Percentiles rank a stretch among this genome's conserved stretches.
Conservation (phyloP, 2,797 vertebrate species). For the Esox lucius region DNA sequence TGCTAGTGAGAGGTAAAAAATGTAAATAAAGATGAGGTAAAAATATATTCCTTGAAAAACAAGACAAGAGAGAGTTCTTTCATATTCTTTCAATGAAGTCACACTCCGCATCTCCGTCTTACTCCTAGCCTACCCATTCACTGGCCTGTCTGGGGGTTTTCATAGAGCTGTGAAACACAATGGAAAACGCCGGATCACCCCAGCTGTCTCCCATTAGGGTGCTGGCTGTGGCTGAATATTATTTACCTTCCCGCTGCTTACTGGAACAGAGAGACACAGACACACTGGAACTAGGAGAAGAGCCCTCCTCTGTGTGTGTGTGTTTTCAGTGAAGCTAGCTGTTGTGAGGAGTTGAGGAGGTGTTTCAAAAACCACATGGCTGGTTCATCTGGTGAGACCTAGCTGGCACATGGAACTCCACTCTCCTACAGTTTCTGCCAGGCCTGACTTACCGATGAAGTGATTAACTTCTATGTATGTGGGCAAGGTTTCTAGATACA, state of each 20-base stretch:
- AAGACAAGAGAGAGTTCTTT: slow-evolving; percentile 22
- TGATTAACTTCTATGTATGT: neutral
- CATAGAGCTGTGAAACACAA: slow-evolving; percentile 64
- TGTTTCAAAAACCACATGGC: slow-evolving; percentile 7
- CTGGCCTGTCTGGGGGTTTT: slow-evolving; percentile 31
- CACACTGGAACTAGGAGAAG: neutral
- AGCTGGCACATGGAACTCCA: neutral
- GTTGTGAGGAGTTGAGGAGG: neutral
- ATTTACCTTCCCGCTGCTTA: slow-evolving; percentile 53
- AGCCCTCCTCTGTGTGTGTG: slow-evolving; percentile 4
- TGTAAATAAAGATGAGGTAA: neutral
- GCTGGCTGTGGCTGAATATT: slow-evolving; percentile 57
- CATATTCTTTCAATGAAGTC: slow-evolving; percentile 57
- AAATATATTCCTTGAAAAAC: neutral
- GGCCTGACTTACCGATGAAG: slow-evolving; percentile 1
- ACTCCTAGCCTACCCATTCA: slow-evolving; percentile 43
- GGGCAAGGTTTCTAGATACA: slow-evolving; percentile 18
- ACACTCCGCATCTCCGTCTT: slow-evolving; percentile 41
- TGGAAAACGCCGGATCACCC: slow-evolving; percentile 73
- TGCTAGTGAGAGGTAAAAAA: neutral
- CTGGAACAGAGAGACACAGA: slow-evolving; percentile 18
- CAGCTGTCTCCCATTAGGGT: slow-evolving; percentile 78
- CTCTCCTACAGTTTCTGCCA: neutral
- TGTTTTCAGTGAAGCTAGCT: neutral
- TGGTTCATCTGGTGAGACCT: slow-evolving; percentile 9